A percentile compares a stretch with the other conserved stretches of the same genome.
Evolutionary conservation across 2,113 vertebrate species (phyloP).

Genomic region (Daphoenositta chrysoptera): DNA sequence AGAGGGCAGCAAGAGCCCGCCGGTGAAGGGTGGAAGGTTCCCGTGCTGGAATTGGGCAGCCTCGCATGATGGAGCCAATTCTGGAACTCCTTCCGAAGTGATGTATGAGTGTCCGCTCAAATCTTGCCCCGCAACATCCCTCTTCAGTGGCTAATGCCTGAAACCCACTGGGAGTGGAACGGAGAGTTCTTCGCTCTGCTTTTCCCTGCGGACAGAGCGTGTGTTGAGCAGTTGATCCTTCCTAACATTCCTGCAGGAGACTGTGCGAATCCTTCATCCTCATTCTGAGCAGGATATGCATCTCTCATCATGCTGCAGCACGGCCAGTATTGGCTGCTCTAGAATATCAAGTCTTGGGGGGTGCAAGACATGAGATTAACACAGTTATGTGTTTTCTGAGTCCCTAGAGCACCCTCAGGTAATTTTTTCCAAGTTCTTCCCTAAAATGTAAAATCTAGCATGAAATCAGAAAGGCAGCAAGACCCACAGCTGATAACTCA

Average conservation of each 20-base stretch:
- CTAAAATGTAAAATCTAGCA: background rate
- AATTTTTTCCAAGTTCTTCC: background rate
- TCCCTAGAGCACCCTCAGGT: background rate
- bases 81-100: background rate
- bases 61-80: background rate
- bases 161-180: background rate
- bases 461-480: background rate
- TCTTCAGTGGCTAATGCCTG: background rate
- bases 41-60: background rate
- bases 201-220: background rate
- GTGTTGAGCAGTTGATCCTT: background rate
- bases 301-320: background rate
- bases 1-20: conserved; percentile 37
- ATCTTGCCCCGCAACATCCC: background rate
- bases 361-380: background rate
- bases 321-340: background rate
- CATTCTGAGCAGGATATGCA: background rate
- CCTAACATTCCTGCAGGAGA: background rate
- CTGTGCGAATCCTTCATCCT: background rate
- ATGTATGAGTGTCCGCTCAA: background rate
- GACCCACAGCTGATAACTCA: background rate
- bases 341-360: background rate
- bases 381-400: background rate
- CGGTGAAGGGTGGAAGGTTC: background rate
- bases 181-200: background rate